Evolutionary conservation across 2,797 vertebrate species (phyloP).

Genomic region (Chaetophractus vellerosus): DNA sequence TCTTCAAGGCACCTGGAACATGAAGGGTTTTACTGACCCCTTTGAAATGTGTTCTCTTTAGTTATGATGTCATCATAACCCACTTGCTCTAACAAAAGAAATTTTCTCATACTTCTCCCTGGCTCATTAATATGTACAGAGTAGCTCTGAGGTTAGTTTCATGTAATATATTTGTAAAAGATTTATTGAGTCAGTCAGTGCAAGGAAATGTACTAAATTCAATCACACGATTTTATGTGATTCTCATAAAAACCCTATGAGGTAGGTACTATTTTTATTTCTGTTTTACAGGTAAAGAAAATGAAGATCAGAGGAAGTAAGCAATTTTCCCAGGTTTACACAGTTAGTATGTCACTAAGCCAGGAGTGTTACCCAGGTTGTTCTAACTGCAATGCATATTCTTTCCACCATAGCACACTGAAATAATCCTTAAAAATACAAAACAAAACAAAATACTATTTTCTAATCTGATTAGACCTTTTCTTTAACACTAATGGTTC

Average conservation of each 20-base stretch:
- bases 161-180: slow-evolving; percentile 60
- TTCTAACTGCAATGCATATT: background rate
- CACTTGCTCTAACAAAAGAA: slow-evolving; percentile 43
- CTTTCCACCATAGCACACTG: background rate
- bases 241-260: slow-evolving; percentile 32
- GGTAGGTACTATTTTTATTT: slow-evolving; percentile 49
- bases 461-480: background rate
- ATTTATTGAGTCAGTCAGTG: slow-evolving; percentile 55
- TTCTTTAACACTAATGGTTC: slow-evolving; percentile 54
- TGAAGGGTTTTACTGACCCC: background rate
- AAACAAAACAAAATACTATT: background rate
- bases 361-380: background rate
- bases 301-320: slow-evolving; percentile 54
- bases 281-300: slow-evolving; percentile 20
- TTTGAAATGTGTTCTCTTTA: slow-evolving; percentile 45
- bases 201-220: slow-evolving; percentile 43
- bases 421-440: slow-evolving; percentile 15
- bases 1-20: background rate
- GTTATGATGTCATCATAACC: slow-evolving; percentile 55
- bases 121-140: slow-evolving; percentile 1
- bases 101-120: slow-evolving; percentile 51
- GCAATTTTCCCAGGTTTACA: background rate
- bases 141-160: slow-evolving; percentile 49
- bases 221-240: slow-evolving; percentile 35
- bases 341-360: background rate